phyloP scores from a whole-genome alignment of 2,797 vertebrate species.

The Tadarida brasiliensis region DNA sequence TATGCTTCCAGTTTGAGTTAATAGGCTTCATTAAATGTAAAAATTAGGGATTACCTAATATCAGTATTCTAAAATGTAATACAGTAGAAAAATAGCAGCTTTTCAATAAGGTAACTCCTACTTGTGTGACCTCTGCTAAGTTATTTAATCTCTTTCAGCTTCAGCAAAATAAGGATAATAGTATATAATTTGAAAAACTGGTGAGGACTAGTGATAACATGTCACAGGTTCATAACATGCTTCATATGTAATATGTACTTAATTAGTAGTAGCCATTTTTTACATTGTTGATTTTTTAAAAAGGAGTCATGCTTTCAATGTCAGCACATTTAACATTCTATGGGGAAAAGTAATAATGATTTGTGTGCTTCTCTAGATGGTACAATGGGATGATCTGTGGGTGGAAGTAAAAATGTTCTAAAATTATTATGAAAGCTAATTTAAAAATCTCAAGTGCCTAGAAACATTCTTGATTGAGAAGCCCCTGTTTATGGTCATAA shows the following conservation, averaged over 20 bases:
- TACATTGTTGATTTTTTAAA: background rate
- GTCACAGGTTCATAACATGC: slow-evolving; percentile 6
- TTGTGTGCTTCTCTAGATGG: background rate
- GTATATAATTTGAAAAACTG: slow-evolving; percentile 36
- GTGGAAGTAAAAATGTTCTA: slow-evolving; percentile 43
- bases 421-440: slow-evolving; percentile 45
- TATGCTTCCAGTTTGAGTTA: background rate
- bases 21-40: background rate
- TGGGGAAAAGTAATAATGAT: slow-evolving; percentile 52
- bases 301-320: background rate
- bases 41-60: slow-evolving; percentile 28
- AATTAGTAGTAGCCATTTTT: slow-evolving; percentile 28
- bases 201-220: background rate
- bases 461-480: slow-evolving; percentile 34
- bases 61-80: background rate
- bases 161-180: slow-evolving; percentile 35
- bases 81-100: background rate
- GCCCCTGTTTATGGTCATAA: background rate
- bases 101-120: background rate
- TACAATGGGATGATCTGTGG: background rate
- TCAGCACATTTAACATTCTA: background rate
- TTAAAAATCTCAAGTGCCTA: background rate
- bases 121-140: slow-evolving; percentile 3
- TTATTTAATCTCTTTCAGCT: slow-evolving; percentile 40
- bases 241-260: background rate